These are phyloP conservation scores for Pseudanteris insignis DNA, from an alignment of 2,888 invertebrate species.

Conservation along the genomic window DNA sequence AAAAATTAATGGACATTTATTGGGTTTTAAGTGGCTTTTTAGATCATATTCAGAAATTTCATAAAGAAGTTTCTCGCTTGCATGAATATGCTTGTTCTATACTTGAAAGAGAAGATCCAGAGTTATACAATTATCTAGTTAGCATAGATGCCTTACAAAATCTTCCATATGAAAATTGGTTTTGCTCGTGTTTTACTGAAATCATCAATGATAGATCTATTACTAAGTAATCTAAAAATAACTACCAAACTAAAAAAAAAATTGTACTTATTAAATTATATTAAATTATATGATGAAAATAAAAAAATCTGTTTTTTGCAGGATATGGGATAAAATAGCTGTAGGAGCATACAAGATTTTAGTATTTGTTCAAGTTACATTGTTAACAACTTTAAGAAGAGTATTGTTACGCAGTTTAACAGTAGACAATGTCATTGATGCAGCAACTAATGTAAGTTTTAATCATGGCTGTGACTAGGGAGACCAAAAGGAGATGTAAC, in stretches of 20 bases:
- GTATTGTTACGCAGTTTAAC: slow-evolving; percentile 73
- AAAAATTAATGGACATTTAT: slow-evolving; percentile 75
- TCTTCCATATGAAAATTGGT: slow-evolving; percentile 81
- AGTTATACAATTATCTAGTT: slow-evolving; percentile 76
- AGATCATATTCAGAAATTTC: slow-evolving; percentile 74
- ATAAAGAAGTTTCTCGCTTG: slow-evolving; percentile 73
- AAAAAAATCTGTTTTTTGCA: slow-evolving; percentile 55
- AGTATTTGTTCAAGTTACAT: slow-evolving; percentile 79
- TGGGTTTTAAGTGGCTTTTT: slow-evolving; percentile 84
- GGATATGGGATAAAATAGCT: slow-evolving; percentile 90
- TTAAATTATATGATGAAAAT: not conserved
- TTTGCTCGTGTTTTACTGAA: slow-evolving; percentile 83
- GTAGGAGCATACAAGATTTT: slow-evolving; percentile 86
- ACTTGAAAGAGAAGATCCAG: slow-evolving; percentile 81
- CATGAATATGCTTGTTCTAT: slow-evolving; percentile 74
- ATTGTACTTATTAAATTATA: no score
- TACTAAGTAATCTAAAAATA: no score
- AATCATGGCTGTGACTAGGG: no score
- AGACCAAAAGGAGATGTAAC: no score
- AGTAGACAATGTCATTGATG: slow-evolving; percentile 72
- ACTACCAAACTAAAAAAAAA: no score
- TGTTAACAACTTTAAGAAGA: slow-evolving; percentile 76
- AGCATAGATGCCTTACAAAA: slow-evolving; percentile 72
- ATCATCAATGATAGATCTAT: slow-evolving; percentile 81
- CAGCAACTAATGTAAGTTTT: slow-evolving; percentile 74